Conservation (phyloP, 2,797 vertebrate species). For the Tarsius wallacei region DNA sequence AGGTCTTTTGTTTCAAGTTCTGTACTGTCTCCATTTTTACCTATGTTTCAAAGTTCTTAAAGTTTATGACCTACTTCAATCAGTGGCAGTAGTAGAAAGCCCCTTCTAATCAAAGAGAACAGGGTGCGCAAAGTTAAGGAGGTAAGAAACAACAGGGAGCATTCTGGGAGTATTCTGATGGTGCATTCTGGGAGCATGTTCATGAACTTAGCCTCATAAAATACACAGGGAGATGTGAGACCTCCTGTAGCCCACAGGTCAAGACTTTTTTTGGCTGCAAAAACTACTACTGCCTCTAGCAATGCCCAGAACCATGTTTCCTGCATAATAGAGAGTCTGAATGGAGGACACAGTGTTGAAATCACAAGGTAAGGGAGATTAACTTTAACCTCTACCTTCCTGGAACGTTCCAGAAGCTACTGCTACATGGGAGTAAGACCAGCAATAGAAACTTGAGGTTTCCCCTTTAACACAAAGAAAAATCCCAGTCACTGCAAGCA, state of each 20-base stretch:
- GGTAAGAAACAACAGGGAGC: neutral
- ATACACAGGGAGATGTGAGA: neutral
- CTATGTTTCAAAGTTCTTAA: slow-evolving; percentile 3
- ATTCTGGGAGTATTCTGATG: neutral
- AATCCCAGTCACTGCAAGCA: neutral
- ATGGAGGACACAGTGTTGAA: slow-evolving; percentile 52
- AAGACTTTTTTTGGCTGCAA: neutral
- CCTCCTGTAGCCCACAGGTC: neutral
- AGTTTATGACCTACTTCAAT: neutral
- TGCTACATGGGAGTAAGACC: slow-evolving; percentile 39
- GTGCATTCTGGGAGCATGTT: neutral
- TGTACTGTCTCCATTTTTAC: neutral
- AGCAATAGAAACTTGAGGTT: slow-evolving; percentile 47
- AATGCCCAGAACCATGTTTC: neutral
- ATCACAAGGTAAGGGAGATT: slow-evolving; percentile 61
- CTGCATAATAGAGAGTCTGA: slow-evolving; percentile 46
- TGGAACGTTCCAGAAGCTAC: slow-evolving; percentile 43
- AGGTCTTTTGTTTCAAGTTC: neutral
- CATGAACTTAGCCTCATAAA: neutral
- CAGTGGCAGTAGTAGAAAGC: neutral
- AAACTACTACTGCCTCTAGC: slow-evolving; percentile 18
- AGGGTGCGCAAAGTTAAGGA: neutral
- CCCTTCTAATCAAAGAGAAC: neutral
- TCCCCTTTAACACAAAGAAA: slow-evolving; percentile 58
- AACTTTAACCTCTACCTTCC: slow-evolving; percentile 72